phyloP scores from a whole-genome alignment of 2,797 vertebrate genomes.

The Dermochelys coriacea region DNA sequence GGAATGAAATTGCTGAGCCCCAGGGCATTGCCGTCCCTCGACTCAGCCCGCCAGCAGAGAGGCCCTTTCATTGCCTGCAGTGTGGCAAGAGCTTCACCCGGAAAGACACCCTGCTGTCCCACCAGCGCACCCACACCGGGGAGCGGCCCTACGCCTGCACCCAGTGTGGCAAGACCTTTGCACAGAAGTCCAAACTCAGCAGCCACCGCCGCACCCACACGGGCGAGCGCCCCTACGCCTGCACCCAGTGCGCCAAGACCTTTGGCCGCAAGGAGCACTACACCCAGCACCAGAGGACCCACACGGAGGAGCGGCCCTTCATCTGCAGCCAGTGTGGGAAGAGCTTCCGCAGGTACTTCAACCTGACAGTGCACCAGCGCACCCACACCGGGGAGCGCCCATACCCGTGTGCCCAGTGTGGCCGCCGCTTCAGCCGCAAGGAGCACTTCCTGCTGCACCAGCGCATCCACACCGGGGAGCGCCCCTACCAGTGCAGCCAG shows the following conservation, averaged over 20 bases:
- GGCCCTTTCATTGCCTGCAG: conserved; percentile 50
- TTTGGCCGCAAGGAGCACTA: not conserved
- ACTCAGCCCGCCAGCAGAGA: not conserved
- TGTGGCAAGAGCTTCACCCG: conserved; percentile 49
- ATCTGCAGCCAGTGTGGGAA: conserved; percentile 34
- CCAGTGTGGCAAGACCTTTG: no score
- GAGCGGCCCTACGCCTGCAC: no score
- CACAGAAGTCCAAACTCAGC: no score
- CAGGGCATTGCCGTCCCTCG: conserved; percentile 41
- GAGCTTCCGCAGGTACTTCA: not conserved
- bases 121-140: not conserved
- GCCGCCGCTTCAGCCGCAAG: not conserved
- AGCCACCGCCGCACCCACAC: no score
- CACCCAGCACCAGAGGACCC: conserved; percentile 18
- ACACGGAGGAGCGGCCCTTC: conserved; percentile 33
- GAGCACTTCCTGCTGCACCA: conserved; percentile 35
- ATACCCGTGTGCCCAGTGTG: conserved; percentile 74
- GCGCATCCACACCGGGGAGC: conserved; percentile 36
- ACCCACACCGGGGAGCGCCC: conserved; percentile 81
- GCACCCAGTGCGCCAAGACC: no score
- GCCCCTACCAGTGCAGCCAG: not conserved
- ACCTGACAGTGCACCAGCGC: conserved; percentile 77
- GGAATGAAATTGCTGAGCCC: conserved; percentile 45
- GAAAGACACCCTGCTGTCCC: no score
- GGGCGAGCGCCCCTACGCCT: no score